phyloP scores from a whole-genome alignment of 2,113 vertebrate species.

The Hassar affinis region DNA sequence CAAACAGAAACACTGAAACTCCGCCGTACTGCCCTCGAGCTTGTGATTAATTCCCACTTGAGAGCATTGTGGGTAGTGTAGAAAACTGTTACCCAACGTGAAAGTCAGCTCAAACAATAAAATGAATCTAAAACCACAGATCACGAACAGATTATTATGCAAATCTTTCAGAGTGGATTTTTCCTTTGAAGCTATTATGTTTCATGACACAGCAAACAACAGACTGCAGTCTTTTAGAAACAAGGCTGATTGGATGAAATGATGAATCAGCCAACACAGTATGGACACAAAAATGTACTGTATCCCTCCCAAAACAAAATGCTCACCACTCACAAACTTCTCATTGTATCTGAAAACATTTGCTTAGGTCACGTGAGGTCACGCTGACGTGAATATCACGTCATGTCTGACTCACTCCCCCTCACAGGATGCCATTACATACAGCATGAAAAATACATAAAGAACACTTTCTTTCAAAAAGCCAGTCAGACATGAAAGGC shows the following conservation, averaged over 20 bases:
- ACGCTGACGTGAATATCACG: conserved; percentile 9
- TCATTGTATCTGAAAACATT: conserved; percentile 43
- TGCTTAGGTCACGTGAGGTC: conserved; percentile 29
- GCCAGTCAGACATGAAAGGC: conserved; percentile 32
- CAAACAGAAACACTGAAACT: not conserved
- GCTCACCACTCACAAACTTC: conserved; percentile 13
- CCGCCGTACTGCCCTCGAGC: not conserved
- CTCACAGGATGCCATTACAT: conserved; percentile 31
- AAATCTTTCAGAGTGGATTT: not conserved
- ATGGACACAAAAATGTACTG: conserved; percentile 10
- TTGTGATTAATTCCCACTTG: not conserved
- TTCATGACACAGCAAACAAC: not conserved
- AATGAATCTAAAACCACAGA: not conserved
- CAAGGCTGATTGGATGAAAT: conserved; percentile 43
- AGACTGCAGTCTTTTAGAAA: conserved; percentile 29
- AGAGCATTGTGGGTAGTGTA: not conserved
- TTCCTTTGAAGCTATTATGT: not conserved
- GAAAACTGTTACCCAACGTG: not conserved
- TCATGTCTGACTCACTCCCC: conserved; percentile 36
- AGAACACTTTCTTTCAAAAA: conserved; percentile 42
- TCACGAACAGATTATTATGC: not conserved
- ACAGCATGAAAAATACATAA: conserved; percentile 44
- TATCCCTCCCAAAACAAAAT: conserved; percentile 12
- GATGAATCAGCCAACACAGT: conserved; percentile 23
- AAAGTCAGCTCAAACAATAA: not conserved